Evolutionary conservation across 2,113 vertebrate genomes (phyloP).

Genomic region (Barbus barbus): DNA sequence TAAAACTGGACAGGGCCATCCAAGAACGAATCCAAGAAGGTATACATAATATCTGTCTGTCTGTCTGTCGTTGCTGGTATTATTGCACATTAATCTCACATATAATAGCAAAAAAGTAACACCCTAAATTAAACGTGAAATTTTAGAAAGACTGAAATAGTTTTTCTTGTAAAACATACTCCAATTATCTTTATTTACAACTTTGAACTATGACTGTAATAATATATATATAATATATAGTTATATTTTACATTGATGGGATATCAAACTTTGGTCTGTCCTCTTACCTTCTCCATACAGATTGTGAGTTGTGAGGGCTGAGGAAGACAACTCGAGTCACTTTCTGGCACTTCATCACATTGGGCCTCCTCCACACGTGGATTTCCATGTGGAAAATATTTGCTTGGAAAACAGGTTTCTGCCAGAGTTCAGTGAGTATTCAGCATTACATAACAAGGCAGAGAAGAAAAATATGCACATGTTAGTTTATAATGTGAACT

Average conservation of each 20-base stretch:
- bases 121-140: too few species aligned
- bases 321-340: slow-evolving; percentile 3
- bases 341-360: slow-evolving; percentile 22
- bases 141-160: too few species aligned
- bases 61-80: too few species aligned
- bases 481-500: neutral
- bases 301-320: neutral
- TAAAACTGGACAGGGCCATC: too few species aligned
- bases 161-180: too few species aligned
- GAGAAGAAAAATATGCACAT: slow-evolving; percentile 37
- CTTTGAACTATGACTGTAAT: too few species aligned
- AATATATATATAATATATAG: too few species aligned
- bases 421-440: slow-evolving; percentile 41
- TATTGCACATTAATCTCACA: too few species aligned
- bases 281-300: neutral
- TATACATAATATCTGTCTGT: too few species aligned
- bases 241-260: neutral
- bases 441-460: slow-evolving; percentile 44
- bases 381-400: slow-evolving; percentile 51
- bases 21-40: too few species aligned
- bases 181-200: too few species aligned
- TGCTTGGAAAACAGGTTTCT: slow-evolving; percentile 31
- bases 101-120: too few species aligned
- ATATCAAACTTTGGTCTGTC: neutral
- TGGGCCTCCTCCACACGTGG: slow-evolving; percentile 19